These are phyloP conservation scores for Zoanthus solanderi DNA, from an alignment of 92 coral and sea anemone genomes.

Conservation along the genomic window DNA sequence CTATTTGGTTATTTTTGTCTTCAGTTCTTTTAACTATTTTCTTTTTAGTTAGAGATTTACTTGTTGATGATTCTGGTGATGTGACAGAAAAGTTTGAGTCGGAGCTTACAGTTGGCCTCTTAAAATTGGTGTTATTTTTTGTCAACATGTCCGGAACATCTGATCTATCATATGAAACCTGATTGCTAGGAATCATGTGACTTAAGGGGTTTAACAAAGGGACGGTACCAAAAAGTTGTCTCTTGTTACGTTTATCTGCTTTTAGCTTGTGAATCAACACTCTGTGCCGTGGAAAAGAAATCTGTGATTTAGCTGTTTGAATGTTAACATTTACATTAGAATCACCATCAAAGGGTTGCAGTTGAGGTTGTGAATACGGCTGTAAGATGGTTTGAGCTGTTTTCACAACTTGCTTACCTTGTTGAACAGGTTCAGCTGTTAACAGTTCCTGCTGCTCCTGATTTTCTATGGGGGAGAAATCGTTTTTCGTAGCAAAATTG, in stretches of 20 bases:
- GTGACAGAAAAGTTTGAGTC: neutral
- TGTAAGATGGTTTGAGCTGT: conserved; percentile 9
- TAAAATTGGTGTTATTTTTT: neutral
- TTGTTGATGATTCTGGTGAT: neutral
- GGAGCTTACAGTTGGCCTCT: neutral
- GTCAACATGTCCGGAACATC: conserved; percentile 51
- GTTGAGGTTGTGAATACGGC: conserved; percentile 13
- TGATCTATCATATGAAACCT: conserved; percentile 48
- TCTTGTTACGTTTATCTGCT: conserved; percentile 40
- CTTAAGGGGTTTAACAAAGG: conserved; percentile 80
- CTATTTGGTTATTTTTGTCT: neutral
- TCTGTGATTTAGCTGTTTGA: conserved; percentile 77
- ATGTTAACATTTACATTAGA: conserved; percentile 80
- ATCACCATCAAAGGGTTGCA: conserved; percentile 29
- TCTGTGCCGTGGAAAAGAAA: conserved; percentile 26
- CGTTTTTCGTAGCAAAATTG: neutral
- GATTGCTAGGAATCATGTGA: neutral
- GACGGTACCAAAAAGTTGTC: conserved; percentile 91
- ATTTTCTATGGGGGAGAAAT: neutral
- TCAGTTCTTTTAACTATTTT: conserved; percentile 16
- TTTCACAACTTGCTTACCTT: neutral
- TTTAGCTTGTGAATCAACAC: conserved; percentile 26
- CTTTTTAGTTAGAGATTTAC: neutral
- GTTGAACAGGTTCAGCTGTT: conserved; percentile 20
- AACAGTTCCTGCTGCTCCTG: neutral